Conservation (phyloP, 2,797 vertebrate species). For the Coreius guichenoti region DNA sequence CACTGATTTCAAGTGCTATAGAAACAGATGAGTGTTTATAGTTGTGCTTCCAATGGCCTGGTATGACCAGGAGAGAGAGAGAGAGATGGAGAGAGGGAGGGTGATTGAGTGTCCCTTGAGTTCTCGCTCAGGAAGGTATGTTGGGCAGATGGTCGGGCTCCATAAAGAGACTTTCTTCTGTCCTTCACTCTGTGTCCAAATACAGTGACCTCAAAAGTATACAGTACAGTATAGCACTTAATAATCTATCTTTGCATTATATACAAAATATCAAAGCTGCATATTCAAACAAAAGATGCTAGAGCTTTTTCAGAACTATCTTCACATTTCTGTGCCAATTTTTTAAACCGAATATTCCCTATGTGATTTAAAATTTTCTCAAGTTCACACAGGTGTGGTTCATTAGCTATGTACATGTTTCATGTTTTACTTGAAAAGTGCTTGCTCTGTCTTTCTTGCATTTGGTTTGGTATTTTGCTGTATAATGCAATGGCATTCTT, state of each 20-base stretch:
- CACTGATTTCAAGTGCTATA: constrained; percentile 67
- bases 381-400: constrained; percentile 9
- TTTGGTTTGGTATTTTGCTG: background rate
- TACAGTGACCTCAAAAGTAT: background rate
- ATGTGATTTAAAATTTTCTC: background rate
- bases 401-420: constrained; percentile 2
- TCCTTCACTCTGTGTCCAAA: background rate
- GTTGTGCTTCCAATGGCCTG: constrained; percentile 56
- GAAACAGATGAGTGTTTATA: constrained; percentile 56
- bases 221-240: background rate
- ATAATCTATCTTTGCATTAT: background rate
- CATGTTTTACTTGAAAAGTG: too few species aligned
- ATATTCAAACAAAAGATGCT: background rate
- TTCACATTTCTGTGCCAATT: background rate
- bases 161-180: background rate
- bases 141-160: constrained; percentile 30
- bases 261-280: constrained; percentile 1
- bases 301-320: background rate
- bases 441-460: background rate
- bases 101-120: constrained; percentile 22
- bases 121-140: constrained; percentile 43
- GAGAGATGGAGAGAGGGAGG: constrained; percentile 11
- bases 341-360: too few species aligned
- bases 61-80: constrained; percentile 32
- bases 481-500: background rate